Conservation (phyloP, 1,140 invertebrate genomes). For the Pseudomyrmex sp. region DNA sequence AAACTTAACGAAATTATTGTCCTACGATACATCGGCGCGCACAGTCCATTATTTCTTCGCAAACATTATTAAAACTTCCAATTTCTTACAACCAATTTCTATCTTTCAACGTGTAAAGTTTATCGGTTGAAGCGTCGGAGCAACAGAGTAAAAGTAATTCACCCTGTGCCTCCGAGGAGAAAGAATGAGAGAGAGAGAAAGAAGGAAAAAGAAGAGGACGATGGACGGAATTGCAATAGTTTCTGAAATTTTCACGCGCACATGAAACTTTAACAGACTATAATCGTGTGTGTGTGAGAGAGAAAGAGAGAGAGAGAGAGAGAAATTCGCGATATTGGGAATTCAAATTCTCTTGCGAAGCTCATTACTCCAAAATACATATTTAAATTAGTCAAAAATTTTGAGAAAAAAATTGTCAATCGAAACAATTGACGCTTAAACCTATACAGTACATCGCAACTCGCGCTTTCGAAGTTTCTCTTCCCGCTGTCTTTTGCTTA, state of each 20-base stretch:
- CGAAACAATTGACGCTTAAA: no score
- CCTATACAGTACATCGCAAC: neutral
- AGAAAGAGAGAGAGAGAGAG: neutral
- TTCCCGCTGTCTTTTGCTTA: neutral
- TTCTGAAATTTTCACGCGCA: conserved; percentile 45
- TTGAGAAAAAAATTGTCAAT: no score
- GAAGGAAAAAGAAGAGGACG: neutral
- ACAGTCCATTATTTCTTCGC: conserved; percentile 21
- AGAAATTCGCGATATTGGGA: conserved; percentile 26
- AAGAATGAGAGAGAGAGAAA: conserved; percentile 20
- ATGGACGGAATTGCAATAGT: conserved; percentile 24
- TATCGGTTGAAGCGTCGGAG: conserved; percentile 46
- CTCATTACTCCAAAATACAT: conserved; percentile 1
- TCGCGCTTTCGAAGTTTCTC: neutral
- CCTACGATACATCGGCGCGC: conserved; percentile 19
- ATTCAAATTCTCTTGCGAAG: conserved; percentile 12
- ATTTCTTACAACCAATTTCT: conserved; percentile 53
- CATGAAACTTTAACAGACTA: conserved; percentile 38
- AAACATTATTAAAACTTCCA: conserved; percentile 56
- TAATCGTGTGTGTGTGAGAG: neutral
- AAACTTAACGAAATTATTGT: no score
- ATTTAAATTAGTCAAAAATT: no score
- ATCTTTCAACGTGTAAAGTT: conserved; percentile 59
- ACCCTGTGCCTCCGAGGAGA: conserved; percentile 27
- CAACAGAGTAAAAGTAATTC: conserved; percentile 52